Conservation (phyloP, 2,113 vertebrate species). For the Lagenorhynchus albirostris region DNA sequence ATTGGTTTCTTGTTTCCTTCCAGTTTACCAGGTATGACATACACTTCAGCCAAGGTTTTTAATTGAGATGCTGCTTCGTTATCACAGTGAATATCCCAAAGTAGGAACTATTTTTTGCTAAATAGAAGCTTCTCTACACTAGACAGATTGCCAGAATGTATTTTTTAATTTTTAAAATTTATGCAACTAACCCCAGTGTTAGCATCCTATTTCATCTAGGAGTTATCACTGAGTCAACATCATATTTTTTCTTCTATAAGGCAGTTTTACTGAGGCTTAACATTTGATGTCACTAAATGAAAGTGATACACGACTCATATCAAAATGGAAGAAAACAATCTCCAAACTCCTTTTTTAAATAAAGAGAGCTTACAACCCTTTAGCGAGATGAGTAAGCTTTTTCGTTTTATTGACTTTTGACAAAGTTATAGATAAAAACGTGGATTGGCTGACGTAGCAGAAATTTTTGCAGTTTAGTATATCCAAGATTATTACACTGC, state of each 20-base stretch:
- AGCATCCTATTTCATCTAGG: conserved; percentile 24
- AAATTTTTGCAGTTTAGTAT: conserved; percentile 57
- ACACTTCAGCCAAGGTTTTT: neutral
- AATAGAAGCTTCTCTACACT: neutral
- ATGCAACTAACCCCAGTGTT: neutral
- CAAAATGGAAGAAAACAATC: conserved; percentile 62
- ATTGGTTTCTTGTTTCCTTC: neutral
- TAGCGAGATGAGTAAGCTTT: conserved; percentile 69
- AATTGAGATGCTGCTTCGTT: neutral
- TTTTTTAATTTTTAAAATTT: conserved; percentile 53
- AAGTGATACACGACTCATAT: conserved; percentile 61
- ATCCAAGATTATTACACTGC: conserved; percentile 43
- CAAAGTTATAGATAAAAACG: conserved; percentile 70
- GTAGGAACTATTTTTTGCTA: neutral
- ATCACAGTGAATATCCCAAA: neutral
- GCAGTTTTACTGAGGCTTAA: conserved; percentile 72
- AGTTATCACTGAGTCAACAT: conserved; percentile 66
- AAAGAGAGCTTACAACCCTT: conserved; percentile 65
- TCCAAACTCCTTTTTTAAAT: conserved; percentile 70
- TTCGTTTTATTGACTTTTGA: conserved; percentile 77
- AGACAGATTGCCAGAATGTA: neutral
- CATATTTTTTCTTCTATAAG: conserved; percentile 64
- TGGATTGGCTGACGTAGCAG: conserved; percentile 66
- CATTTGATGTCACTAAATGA: conserved; percentile 71
- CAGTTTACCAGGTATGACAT: neutral